phyloP scores from a whole-genome alignment of 2,888 invertebrate species.

The Aphidoletes aphidimyza region DNA sequence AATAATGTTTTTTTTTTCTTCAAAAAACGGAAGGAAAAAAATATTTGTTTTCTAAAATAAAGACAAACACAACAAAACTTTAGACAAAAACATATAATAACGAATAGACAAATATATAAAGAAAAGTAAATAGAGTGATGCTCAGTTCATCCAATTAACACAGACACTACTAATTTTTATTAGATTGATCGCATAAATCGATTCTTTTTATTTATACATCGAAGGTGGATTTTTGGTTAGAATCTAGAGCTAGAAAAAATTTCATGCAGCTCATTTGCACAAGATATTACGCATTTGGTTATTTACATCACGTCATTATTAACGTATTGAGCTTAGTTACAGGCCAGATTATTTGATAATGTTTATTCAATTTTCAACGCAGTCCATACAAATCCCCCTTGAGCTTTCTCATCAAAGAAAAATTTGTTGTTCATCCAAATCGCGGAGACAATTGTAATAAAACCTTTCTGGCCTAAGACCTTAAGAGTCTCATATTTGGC shows the following conservation, averaged over 20 bases:
- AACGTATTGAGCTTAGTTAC: too few relatives aligned
- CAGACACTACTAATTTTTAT: slow-evolving; percentile 64
- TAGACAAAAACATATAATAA: neutral
- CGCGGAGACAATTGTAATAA: too few relatives aligned
- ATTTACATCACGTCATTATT: too few relatives aligned
- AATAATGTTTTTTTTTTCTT: too few relatives aligned
- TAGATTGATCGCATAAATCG: slow-evolving; percentile 37
- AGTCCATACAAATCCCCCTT: too few relatives aligned
- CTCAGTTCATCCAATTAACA: slow-evolving; percentile 69
- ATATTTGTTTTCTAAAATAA: neutral
- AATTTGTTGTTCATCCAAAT: too few relatives aligned
- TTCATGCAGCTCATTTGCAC: neutral
- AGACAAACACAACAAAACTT: neutral
- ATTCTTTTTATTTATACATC: slow-evolving; percentile 12
- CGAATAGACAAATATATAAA: neutral
- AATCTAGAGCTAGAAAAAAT: neutral
- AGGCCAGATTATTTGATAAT: too few relatives aligned
- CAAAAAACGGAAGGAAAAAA: neutral
- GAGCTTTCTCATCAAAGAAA: too few relatives aligned
- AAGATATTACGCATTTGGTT: neutral
- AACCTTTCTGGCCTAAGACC: too few relatives aligned
- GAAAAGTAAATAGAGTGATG: slow-evolving; percentile 59
- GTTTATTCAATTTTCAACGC: too few relatives aligned
- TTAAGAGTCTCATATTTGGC: too few relatives aligned
- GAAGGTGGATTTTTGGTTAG: slow-evolving; percentile 1